A percentile compares a stretch with the other conserved stretches of the same genome.
Conservation (phyloP, 2,113 vertebrate genomes). For the Haemorhous mexicanus region DNA sequence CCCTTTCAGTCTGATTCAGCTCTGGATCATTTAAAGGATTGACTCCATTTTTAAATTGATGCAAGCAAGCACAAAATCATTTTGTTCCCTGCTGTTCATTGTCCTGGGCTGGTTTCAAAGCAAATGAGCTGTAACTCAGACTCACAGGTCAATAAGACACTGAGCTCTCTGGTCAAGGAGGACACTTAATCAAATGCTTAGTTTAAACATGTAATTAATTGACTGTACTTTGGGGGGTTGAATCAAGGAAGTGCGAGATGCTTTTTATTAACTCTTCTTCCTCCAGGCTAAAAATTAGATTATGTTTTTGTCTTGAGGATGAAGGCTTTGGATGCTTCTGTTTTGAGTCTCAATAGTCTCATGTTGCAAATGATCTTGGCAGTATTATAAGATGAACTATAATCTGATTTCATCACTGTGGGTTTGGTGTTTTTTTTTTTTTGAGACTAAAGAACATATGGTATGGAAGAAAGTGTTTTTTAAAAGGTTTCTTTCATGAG, state of each 20-base stretch:
- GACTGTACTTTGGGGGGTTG: neutral
- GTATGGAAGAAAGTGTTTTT: neutral
- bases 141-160: neutral
- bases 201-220: neutral
- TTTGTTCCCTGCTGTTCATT: neutral
- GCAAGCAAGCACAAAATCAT: neutral
- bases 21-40: neutral
- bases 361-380: neutral
- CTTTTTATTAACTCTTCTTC: neutral
- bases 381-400: neutral
- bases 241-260: neutral
- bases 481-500: neutral
- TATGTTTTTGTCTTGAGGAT: neutral
- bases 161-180: neutral
- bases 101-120: neutral
- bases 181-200: neutral
- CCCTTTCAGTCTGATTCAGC: neutral
- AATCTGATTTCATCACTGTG: neutral
- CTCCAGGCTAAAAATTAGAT: neutral
- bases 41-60: neutral
- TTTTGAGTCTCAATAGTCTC: neutral
- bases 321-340: neutral
- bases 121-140: slow-evolving; percentile 11
- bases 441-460: neutral
- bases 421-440: neutral